Conservation (phyloP, 2,888 invertebrate species). For the Spialia ferax region DNA sequence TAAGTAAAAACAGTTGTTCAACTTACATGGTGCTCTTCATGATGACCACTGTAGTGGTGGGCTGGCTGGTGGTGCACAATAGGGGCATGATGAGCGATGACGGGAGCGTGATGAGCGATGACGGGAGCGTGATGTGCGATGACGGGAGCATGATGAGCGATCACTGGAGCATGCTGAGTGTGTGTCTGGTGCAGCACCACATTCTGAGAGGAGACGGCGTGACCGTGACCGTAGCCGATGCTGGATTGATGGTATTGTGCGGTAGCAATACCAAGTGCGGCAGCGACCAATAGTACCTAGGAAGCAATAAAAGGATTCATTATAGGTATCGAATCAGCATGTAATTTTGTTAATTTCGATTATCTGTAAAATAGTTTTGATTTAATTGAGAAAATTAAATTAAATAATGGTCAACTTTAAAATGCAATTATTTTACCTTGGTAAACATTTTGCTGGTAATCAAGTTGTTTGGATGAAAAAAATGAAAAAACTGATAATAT, state of each 20-base stretch:
- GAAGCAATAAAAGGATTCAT: neutral
- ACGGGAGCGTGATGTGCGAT: slow-evolving; percentile 67
- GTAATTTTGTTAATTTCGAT: too few relatives aligned
- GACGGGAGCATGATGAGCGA: slow-evolving; percentile 64
- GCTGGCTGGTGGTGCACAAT: slow-evolving; percentile 64
- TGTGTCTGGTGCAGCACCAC: slow-evolving; percentile 56
- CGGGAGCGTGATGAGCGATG: slow-evolving; percentile 45
- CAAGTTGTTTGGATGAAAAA: neutral
- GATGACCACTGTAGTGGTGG: slow-evolving; percentile 50
- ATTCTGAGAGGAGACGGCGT: slow-evolving; percentile 59
- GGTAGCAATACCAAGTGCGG: neutral
- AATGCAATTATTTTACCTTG: slow-evolving; percentile 16
- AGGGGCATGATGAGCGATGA: slow-evolving; percentile 11
- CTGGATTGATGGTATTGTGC: slow-evolving; percentile 49
- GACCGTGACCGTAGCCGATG: slow-evolving; percentile 48
- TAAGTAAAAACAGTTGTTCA: neutral
- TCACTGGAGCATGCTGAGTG: slow-evolving; percentile 65
- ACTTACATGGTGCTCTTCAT: slow-evolving; percentile 25
- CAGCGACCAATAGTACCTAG: slow-evolving; percentile 1
- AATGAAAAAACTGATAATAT: slow-evolving; percentile 14
- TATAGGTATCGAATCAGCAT: neutral
- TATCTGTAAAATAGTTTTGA: too few relatives aligned
- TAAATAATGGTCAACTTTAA: too few relatives aligned
- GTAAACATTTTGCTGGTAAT: slow-evolving; percentile 13
- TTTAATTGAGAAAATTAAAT: too few relatives aligned